phyloP scores from a whole-genome alignment of 2,113 vertebrate species.

The Lamprotornis superbus region DNA sequence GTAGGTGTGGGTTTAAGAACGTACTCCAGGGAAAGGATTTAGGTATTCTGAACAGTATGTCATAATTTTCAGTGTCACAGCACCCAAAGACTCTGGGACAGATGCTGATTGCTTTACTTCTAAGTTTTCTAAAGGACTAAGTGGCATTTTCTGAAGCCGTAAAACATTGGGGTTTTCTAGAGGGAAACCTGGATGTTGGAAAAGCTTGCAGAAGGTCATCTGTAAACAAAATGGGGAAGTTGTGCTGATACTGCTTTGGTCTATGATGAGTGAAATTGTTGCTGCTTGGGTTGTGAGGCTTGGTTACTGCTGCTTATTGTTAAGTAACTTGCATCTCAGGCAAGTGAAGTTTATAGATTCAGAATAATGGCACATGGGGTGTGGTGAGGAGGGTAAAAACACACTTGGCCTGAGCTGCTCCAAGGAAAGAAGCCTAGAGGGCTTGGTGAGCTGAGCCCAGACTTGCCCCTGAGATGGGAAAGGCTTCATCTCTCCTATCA shows the following conservation, averaged over 20 bases:
- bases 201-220: background rate
- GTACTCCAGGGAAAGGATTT: background rate
- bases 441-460: background rate
- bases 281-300: background rate
- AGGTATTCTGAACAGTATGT: background rate
- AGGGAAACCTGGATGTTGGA: background rate
- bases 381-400: background rate
- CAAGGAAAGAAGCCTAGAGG: background rate
- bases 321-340: background rate
- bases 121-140: background rate
- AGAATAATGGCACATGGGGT: background rate
- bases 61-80: background rate
- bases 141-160: background rate
- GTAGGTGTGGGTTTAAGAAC: rapidly evolving
- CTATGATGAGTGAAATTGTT: background rate
- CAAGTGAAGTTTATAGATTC: background rate
- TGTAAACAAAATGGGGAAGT: background rate
- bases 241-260: background rate
- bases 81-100: background rate
- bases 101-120: background rate
- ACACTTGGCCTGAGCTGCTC: background rate
- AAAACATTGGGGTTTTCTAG: background rate
- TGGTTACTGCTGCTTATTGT: background rate
- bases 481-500: background rate
- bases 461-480: background rate